These are phyloP conservation scores for Nomada goodeniana DNA, from an alignment of 2,888 invertebrate genomes.

Conservation along the genomic window DNA sequence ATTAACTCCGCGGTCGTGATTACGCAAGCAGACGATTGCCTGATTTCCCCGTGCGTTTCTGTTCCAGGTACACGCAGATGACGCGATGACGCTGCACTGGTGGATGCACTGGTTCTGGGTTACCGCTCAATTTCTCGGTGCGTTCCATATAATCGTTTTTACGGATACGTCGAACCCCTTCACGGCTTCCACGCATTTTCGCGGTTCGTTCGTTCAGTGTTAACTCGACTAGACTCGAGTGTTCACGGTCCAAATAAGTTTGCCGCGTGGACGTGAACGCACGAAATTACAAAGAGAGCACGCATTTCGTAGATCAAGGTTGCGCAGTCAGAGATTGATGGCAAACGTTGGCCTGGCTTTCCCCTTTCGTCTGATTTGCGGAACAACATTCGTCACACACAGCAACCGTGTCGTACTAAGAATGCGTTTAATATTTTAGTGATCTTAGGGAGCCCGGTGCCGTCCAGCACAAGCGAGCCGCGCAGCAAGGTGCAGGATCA, in stretches of 20 bases:
- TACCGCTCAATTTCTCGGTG: conserved; percentile 85
- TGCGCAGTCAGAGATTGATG: too few species aligned
- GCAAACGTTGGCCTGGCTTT: not conserved
- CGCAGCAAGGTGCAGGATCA: conserved; percentile 55
- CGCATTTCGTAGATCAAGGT: conserved; percentile 8
- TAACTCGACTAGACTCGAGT: not conserved
- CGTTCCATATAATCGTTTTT: conserved; percentile 59
- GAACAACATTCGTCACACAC: not conserved
- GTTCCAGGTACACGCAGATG: conserved; percentile 78
- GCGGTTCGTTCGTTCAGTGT: not conserved
- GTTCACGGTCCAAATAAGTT: conserved; percentile 45
- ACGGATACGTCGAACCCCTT: conserved; percentile 14
- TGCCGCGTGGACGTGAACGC: not conserved
- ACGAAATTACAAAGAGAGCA: not conserved
- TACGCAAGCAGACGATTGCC: conserved; percentile 1
- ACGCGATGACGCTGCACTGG: conserved; percentile 93
- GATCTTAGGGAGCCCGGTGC: conserved; percentile 74
- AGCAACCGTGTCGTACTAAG: not conserved
- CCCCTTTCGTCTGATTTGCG: not conserved
- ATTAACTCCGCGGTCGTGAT: not conserved
- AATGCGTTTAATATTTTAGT: conserved; percentile 54
- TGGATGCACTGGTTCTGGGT: conserved; percentile 97
- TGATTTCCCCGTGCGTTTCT: conserved; percentile 3
- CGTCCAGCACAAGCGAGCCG: conserved; percentile 74
- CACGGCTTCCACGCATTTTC: conserved; percentile 28